A percentile compares a stretch with the other conserved stretches of the same genome.
Evolutionary conservation across 2,113 vertebrate species (phyloP).

Genomic region (Kryptolebias marmoratus): DNA sequence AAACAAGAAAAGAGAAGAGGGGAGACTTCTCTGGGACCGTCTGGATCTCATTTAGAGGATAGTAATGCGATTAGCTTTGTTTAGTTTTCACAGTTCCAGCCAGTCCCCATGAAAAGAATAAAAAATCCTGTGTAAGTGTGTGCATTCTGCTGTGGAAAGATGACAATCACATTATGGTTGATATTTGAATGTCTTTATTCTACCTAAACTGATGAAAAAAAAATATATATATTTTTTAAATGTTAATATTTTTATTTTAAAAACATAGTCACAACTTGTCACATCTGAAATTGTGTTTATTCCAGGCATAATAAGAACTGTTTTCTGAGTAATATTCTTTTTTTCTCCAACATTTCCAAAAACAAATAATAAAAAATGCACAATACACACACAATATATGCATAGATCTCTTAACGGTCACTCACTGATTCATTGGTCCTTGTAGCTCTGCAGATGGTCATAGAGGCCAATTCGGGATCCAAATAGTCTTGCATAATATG

Average conservation of each 20-base stretch:
- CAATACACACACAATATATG: too few relatives aligned
- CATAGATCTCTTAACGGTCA: too few relatives aligned
- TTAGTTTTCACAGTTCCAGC: slow-evolving; percentile 82
- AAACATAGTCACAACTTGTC: background rate
- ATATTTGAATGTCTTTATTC: background rate
- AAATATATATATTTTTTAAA: too few relatives aligned
- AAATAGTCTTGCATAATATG: too few relatives aligned
- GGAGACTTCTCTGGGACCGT: slow-evolving; percentile 56
- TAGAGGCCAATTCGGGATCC: too few relatives aligned
- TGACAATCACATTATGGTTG: background rate
- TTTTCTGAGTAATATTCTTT: background rate
- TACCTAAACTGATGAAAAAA: too few relatives aligned
- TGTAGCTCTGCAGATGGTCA: too few relatives aligned
- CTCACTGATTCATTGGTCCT: too few relatives aligned
- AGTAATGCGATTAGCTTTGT: slow-evolving; percentile 84
- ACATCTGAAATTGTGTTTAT: background rate
- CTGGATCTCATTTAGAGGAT: slow-evolving; percentile 81
- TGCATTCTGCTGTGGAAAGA: slow-evolving; percentile 12
- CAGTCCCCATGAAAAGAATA: slow-evolving; percentile 60
- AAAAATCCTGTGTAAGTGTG: slow-evolving; percentile 24
- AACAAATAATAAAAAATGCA: background rate
- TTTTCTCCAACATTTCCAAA: background rate
- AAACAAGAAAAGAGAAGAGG: slow-evolving; percentile 25
- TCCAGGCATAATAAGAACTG: too few relatives aligned
- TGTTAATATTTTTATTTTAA: background rate